phyloP scores from a whole-genome alignment of 2,888 invertebrate species.

The Plusia festucae region DNA sequence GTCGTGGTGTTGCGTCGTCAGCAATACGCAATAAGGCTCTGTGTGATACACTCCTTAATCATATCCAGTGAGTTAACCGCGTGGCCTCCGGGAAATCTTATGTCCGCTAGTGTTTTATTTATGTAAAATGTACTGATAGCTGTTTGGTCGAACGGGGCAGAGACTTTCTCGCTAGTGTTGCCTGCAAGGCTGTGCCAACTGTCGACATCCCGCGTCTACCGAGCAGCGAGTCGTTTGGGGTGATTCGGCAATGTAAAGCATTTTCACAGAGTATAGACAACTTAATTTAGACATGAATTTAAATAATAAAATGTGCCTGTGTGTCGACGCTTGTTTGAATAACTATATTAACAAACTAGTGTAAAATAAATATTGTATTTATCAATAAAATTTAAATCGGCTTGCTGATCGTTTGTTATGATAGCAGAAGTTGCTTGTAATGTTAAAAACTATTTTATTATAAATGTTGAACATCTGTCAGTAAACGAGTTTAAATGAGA shows the following conservation, averaged over 20 bases:
- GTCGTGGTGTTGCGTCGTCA: conserved; percentile 21
- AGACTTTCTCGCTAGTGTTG: conserved; percentile 23
- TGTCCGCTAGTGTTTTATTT: conserved; percentile 56
- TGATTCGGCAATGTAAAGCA: conserved; percentile 79
- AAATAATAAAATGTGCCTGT: conserved; percentile 73
- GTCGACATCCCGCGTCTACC: conserved; percentile 32
- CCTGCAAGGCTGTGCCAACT: conserved; percentile 50
- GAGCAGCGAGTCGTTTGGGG: conserved; percentile 63
- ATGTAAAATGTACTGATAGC: conserved; percentile 56
- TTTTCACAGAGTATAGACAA: conserved; percentile 53
- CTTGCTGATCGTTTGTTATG: conserved; percentile 46
- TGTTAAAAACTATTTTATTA: conserved; percentile 56
- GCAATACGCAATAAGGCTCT: conserved; percentile 16
- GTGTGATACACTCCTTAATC: conserved; percentile 21
- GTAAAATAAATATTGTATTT: conserved; percentile 57
- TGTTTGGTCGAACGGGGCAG: conserved; percentile 48
- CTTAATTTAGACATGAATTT: conserved; percentile 56
- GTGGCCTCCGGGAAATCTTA: conserved; percentile 48
- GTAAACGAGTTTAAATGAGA: conserved; percentile 53
- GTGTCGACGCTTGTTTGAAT: conserved; percentile 65
- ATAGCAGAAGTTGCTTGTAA: conserved; percentile 44
- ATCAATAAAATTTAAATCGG: conserved; percentile 46
- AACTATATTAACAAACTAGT: conserved; percentile 60
- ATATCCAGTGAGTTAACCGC: conserved; percentile 34
- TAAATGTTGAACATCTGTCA: conserved; percentile 51